These are phyloP conservation scores for Formicarius rufipectus DNA, from an alignment of 2,113 vertebrate species.

Conservation along the genomic window DNA sequence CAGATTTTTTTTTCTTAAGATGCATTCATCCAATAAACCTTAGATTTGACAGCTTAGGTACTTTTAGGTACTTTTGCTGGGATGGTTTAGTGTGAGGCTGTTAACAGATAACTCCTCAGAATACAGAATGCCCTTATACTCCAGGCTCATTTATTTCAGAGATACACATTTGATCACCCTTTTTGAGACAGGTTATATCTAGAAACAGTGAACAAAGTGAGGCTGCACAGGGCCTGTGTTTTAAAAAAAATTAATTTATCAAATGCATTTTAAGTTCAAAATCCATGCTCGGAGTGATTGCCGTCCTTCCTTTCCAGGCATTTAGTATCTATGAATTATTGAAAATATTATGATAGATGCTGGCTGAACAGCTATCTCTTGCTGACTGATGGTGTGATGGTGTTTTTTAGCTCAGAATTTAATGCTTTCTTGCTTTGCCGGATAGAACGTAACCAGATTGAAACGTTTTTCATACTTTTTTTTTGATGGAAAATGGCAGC, in stretches of 20 bases:
- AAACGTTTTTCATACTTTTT: neutral
- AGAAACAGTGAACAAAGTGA: neutral
- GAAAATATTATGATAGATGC: neutral
- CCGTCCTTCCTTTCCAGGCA: neutral
- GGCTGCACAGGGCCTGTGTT: neutral
- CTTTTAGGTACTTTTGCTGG: neutral
- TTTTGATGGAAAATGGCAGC: slow-evolving; percentile 12
- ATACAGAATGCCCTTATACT: neutral
- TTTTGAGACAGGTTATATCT: neutral
- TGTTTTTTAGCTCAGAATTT: neutral
- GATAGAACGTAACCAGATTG: slow-evolving; percentile 34
- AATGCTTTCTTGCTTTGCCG: neutral
- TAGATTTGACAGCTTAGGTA: neutral
- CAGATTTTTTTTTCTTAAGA: neutral
- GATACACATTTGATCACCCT: neutral
- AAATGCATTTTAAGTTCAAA: neutral
- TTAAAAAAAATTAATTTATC: neutral
- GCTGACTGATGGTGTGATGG: neutral
- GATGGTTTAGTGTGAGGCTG: neutral
- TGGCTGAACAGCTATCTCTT: neutral
- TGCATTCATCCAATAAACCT: neutral
- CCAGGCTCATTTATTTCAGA: neutral
- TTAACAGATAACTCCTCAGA: neutral
- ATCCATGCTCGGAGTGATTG: neutral
- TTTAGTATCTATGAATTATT: neutral